Conservation (phyloP, 2,797 vertebrate genomes). For the Xenops minutus region DNA sequence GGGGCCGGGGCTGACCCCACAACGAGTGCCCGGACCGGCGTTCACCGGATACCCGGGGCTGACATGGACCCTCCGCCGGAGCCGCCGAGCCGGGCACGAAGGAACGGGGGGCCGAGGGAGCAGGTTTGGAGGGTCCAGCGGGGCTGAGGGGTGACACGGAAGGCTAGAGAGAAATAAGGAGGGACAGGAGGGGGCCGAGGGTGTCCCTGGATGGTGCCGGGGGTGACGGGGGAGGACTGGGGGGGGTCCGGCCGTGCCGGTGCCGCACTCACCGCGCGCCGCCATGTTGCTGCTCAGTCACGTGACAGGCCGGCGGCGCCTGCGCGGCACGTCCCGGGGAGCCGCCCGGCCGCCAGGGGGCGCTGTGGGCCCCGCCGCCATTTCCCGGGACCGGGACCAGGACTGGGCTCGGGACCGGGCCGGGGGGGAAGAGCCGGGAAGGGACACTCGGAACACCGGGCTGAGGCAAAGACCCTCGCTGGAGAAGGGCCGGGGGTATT, state of each 20-base stretch:
- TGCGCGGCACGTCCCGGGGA: not conserved
- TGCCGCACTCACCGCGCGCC: not conserved
- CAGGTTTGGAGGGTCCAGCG: no score
- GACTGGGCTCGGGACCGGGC: not conserved
- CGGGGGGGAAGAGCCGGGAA: not conserved
- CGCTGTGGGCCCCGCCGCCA: not conserved
- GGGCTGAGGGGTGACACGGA: not conserved
- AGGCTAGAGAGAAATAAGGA: no score
- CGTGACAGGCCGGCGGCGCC: not conserved
- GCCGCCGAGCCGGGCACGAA: no score
- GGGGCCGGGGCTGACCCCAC: not conserved
- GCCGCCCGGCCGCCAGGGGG: not conserved
- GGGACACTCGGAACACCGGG: no score
- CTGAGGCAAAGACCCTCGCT: not conserved
- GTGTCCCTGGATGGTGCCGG: not conserved
- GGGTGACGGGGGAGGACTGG: not conserved
- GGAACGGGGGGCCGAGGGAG: not conserved
- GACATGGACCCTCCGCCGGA: accelerated
- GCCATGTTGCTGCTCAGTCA: not conserved
- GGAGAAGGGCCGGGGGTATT: not conserved
- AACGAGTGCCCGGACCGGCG: no score
- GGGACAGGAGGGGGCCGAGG: no score
- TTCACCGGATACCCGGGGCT: no score
- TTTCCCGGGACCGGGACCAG: not conserved
- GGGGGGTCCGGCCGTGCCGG: not conserved